Evolutionary conservation across 2,797 vertebrate genomes (phyloP).

Genomic region (Nothura maculosa): DNA sequence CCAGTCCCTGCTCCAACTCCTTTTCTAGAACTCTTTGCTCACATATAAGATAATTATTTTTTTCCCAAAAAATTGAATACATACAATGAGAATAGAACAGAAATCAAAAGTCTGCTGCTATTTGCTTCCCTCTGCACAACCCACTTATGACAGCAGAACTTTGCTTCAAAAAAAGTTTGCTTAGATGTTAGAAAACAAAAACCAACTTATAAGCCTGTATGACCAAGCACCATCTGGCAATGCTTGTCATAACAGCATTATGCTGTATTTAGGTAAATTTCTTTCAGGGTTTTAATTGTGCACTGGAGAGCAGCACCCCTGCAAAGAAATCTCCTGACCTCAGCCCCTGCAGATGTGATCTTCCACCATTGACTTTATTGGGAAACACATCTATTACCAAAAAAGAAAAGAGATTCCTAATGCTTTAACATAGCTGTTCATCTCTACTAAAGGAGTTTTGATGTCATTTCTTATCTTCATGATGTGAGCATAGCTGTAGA

Average conservation of each 20-base stretch:
- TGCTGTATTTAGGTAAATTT: conserved; percentile 13
- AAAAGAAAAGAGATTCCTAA: not conserved
- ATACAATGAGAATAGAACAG: not conserved
- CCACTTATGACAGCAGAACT: not conserved
- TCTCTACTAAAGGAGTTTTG: not conserved
- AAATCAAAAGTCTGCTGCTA: not conserved
- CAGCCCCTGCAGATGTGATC: not conserved
- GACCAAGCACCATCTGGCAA: not conserved
- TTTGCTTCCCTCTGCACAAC: not conserved
- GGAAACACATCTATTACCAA: not conserved
- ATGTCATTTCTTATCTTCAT: not conserved
- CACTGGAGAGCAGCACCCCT: not conserved
- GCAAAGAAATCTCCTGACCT: not conserved
- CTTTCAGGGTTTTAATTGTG: not conserved
- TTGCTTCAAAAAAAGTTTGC: not conserved
- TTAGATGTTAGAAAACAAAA: not conserved
- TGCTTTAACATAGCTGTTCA: not conserved
- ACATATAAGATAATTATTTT: not conserved
- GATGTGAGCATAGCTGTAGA: not conserved
- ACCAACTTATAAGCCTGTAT: not conserved
- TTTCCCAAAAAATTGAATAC: not conserved
- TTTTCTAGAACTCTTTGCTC: not conserved
- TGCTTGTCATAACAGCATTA: not conserved
- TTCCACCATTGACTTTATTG: not conserved
- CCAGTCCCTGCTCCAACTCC: fast-evolving